Evolutionary conservation across 2,888 invertebrate species (phyloP).

Genomic region (Spatulosminthurus flaviceps): DNA sequence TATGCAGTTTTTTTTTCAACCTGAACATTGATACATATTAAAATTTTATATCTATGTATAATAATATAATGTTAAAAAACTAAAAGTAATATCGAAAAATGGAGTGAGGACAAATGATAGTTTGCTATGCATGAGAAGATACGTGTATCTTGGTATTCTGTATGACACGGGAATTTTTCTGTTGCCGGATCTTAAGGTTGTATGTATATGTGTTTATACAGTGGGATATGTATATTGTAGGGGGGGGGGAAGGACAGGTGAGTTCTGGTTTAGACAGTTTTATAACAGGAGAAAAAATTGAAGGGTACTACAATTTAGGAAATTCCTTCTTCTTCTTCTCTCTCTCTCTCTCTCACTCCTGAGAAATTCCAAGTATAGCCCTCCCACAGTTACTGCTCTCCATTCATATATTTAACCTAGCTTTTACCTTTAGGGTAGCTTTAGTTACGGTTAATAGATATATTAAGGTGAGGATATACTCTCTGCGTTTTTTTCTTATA

Average conservation of each 20-base stretch:
- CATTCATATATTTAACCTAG: conserved; percentile 46
- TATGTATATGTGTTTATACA: background rate
- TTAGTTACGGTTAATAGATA: conserved; percentile 14
- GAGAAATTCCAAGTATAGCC: conserved; percentile 46
- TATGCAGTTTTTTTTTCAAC: background rate
- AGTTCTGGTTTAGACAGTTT: conserved; percentile 26
- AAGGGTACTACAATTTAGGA: conserved; percentile 32
- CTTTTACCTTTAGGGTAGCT: background rate
- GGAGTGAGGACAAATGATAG: too few relatives aligned
- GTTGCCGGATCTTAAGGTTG: too few relatives aligned
- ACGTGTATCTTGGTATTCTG: too few relatives aligned
- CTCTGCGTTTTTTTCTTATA: background rate
- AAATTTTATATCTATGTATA: too few relatives aligned
- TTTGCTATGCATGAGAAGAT: too few relatives aligned
- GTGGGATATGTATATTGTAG: background rate
- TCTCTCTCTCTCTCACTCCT: conserved; percentile 3
- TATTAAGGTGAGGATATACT: background rate
- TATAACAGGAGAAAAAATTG: conserved; percentile 26
- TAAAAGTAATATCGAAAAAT: too few relatives aligned
- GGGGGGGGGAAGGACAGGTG: conserved; percentile 24
- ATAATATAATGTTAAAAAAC: too few relatives aligned
- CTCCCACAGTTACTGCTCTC: conserved; percentile 47
- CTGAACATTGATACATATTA: too few relatives aligned
- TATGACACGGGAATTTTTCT: too few relatives aligned
- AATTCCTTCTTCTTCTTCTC: too few relatives aligned